Percentiles rank a stretch among this genome's conserved stretches.
phyloP scores from a whole-genome alignment of 2,888 invertebrate species.

The Xestia ashworthii region DNA sequence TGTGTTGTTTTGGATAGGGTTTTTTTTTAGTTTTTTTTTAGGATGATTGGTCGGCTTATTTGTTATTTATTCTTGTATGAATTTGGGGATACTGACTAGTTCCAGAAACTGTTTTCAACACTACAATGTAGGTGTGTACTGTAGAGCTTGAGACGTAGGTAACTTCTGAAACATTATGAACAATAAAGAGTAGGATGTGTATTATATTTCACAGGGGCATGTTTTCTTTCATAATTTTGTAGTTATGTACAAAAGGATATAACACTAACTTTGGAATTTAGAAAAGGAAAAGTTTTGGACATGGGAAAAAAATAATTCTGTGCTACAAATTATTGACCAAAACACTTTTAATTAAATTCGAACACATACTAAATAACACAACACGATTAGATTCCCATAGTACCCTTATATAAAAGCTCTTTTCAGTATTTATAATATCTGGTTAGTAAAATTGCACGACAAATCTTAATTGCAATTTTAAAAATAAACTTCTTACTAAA shows the following conservation, averaged over 20 bases:
- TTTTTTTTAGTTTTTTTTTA: not conserved
- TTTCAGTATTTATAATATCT: not conserved
- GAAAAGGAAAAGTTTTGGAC: not conserved
- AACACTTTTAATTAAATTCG: not conserved
- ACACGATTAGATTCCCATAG: not conserved
- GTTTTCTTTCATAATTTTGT: too few species aligned
- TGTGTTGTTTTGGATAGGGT: constrained; percentile 15
- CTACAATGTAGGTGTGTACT: not conserved
- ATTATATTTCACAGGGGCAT: too few species aligned
- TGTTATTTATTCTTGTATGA: not conserved
- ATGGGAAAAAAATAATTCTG: not conserved
- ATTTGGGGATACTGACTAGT: not conserved
- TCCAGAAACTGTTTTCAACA: not conserved
- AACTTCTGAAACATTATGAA: not conserved
- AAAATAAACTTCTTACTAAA: not conserved
- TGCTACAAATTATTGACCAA: not conserved
- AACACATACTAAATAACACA: not conserved
- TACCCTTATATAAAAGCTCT: not conserved
- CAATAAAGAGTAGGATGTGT: not conserved
- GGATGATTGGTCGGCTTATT: too few species aligned
- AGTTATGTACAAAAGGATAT: too few species aligned
- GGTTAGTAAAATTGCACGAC: not conserved
- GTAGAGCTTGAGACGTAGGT: not conserved
- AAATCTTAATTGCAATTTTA: not conserved
- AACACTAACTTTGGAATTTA: not conserved